Evolutionary conservation across 2,888 invertebrate genomes (phyloP).

Genomic region (Scaptomyza flava): DNA sequence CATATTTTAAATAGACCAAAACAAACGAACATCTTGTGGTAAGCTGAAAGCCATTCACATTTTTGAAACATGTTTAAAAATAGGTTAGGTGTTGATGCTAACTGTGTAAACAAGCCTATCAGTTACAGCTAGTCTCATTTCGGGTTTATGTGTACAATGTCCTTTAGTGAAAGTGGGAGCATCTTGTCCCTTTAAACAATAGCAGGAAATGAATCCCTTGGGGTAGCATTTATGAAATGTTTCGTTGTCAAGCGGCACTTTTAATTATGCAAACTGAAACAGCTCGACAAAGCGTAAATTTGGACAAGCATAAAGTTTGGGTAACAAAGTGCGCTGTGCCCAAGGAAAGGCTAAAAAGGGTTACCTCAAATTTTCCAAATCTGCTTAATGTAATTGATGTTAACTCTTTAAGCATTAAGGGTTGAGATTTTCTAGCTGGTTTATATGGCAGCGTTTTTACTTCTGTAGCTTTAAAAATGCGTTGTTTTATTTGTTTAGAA

Average conservation of each 20-base stretch:
- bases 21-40: background rate
- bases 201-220: conserved; percentile 20
- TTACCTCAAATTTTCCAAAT: conserved; percentile 20
- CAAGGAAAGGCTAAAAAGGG: conserved; percentile 33
- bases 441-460: background rate
- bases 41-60: background rate
- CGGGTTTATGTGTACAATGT: background rate
- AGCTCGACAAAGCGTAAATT: conserved; percentile 39
- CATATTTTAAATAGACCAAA: background rate
- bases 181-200: conserved; percentile 22
- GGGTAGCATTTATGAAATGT: conserved; percentile 25
- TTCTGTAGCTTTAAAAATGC: background rate
- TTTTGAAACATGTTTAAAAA: background rate
- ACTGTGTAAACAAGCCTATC: conserved; percentile 29
- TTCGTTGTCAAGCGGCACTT: conserved; percentile 14
- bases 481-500: background rate
- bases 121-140: conserved; percentile 8
- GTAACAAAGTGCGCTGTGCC: conserved; percentile 38
- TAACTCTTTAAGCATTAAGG: conserved; percentile 9
- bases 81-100: background rate
- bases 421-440: background rate
- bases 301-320: conserved; percentile 25
- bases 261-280: conserved; percentile 49
- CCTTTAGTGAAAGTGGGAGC: conserved; percentile 1
- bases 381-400: conserved; percentile 39